Conservation (phyloP, 2,113 vertebrate species). For the Aspidoscelis tigris region DNA sequence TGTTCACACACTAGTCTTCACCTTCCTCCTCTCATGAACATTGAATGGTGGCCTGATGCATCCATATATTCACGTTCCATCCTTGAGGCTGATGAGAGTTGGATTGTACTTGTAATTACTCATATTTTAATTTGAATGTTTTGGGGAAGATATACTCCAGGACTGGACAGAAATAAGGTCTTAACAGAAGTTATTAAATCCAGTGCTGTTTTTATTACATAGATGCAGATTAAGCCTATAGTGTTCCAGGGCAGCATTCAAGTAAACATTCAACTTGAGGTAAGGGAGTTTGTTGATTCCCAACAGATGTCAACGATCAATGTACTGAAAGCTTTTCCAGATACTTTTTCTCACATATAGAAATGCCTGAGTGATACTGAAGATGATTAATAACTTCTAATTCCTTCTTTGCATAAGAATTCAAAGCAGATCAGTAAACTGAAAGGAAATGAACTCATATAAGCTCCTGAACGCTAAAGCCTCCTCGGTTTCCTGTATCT, state of each 20-base stretch:
- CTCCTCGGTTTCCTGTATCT: no score
- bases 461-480: background rate
- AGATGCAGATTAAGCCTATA: background rate
- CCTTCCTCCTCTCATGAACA: no score
- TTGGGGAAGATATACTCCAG: background rate
- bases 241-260: background rate
- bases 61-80: no score
- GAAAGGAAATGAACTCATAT: background rate
- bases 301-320: background rate
- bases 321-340: background rate
- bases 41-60: no score
- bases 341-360: background rate
- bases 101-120: no score
- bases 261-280: conserved; percentile 1
- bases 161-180: conserved; percentile 1
- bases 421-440: background rate
- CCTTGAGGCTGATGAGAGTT: no score
- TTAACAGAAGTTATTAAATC: background rate
- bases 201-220: background rate
- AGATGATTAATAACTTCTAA: background rate
- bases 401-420: background rate
- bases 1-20: no score
- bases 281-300: background rate
- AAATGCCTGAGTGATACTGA: background rate
- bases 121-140: background rate